Evolutionary conservation across 2,888 invertebrate species (phyloP), one percentile per base, ranked within the genome.

Genomic region (Agonopterix arenella): DNA sequence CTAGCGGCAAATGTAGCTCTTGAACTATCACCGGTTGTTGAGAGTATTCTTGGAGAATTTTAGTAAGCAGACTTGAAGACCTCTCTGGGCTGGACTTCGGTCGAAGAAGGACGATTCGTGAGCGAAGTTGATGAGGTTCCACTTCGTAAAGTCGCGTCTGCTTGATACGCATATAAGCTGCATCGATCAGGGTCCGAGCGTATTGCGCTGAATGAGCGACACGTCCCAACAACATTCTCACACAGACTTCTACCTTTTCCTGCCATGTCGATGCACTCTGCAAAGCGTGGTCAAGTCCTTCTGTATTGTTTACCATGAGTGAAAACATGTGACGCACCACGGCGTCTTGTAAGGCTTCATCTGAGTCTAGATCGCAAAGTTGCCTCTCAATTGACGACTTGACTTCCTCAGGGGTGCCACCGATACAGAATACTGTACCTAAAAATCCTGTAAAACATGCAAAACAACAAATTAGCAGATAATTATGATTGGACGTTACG

Each of bases 371-470:
- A 2, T 59, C 54, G 3, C 55, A 49, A 1, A 80, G 48, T 16
- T 73, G 60, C 5, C 63, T 54, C 42, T 73, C 62, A 0, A 84
- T 52, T 1, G 59, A 50, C 0, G 36, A 47, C 9, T 61, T 46
- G 18, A 73, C 61, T 40, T 79, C 76, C 2, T 65, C 66, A 0
- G 81, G 82, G 2, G 60, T 59, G 1, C 60, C 61, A 2, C 84
- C 83, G 9, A 81, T 44, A 47, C 76, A 80, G 53, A 68, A 84
- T 2, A 84, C 64, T 1, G 73, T 79, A 2, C 83, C 82, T 2
- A 52, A 65, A 8, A 70, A 49, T 51, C 76, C 83, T 82, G 58
- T 48, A 57, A 58, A 51, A 36, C 44, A 40, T n/a, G n/a, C 5
- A 28, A 28, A 28, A 28, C 28, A 28, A 28, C 28, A 2, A 28